Conservation (phyloP, 2,888 invertebrate genomes). For the Notodonta dromedarius region DNA sequence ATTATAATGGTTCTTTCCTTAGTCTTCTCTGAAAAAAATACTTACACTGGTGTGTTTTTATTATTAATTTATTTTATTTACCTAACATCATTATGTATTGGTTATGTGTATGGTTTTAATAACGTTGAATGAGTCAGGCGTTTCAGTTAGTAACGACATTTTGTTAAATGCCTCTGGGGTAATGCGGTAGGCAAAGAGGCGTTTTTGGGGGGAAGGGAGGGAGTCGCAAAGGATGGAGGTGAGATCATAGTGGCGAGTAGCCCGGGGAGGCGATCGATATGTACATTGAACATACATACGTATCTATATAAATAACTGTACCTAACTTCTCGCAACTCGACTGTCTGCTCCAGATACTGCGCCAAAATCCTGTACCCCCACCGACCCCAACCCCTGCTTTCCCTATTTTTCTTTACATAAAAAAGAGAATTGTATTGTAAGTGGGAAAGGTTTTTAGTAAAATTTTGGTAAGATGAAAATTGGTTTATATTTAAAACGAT, state of each 20-base stretch:
- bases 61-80: too few species aligned
- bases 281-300: slow-evolving; percentile 83
- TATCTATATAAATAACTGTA: slow-evolving; percentile 81
- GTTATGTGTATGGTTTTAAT: background rate
- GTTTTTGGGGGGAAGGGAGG: slow-evolving; percentile 56
- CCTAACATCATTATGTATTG: too few species aligned
- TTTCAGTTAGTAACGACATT: slow-evolving; percentile 54
- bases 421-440: slow-evolving; percentile 2
- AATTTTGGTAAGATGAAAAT: too few species aligned
- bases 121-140: slow-evolving; percentile 36
- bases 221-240: slow-evolving; percentile 81
- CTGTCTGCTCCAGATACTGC: slow-evolving; percentile 83
- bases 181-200: slow-evolving; percentile 63
- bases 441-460: slow-evolving; percentile 6
- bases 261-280: slow-evolving; percentile 83
- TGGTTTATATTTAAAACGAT: too few species aligned
- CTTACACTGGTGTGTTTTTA: too few species aligned
- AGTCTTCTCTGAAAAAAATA: too few species aligned
- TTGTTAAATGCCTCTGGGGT: slow-evolving; percentile 69
- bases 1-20: too few species aligned
- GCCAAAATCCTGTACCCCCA: slow-evolving; percentile 72
- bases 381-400: slow-evolving; percentile 50
- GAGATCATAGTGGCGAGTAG: slow-evolving; percentile 84
- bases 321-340: slow-evolving; percentile 82
- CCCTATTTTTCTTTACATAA: slow-evolving; percentile 54